A percentile compares a stretch with the other conserved stretches of the same genome.
These are phyloP conservation scores for Papilio protenor DNA, from an alignment of 2,888 invertebrate genomes.

Conservation along the genomic window DNA sequence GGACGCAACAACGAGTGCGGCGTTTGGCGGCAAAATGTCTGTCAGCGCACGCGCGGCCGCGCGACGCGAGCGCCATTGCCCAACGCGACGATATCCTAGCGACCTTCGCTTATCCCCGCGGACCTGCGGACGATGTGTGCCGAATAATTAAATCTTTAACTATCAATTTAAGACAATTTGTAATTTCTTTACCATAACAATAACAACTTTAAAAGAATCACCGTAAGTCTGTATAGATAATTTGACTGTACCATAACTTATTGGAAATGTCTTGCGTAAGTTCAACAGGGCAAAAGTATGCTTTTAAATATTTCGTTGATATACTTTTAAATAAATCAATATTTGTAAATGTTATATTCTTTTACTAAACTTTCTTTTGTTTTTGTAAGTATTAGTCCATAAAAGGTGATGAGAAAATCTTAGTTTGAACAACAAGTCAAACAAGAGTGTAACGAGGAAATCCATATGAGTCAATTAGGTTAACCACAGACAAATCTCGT, in stretches of 20 bases:
- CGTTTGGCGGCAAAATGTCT: constrained; percentile 78
- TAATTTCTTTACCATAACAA: background rate
- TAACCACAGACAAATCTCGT: constrained; percentile 13
- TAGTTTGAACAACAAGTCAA: constrained; percentile 7
- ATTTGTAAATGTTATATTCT: background rate
- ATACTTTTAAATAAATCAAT: background rate
- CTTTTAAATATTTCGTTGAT: background rate
- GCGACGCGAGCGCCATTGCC: constrained; percentile 72
- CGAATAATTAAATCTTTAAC: constrained; percentile 35
- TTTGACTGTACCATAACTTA: background rate
- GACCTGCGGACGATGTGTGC: constrained; percentile 47
- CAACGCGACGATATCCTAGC: constrained; percentile 63
- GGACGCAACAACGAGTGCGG: constrained; percentile 58
- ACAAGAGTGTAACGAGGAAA: constrained; percentile 19
- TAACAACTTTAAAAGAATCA: background rate
- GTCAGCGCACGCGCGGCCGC: constrained; percentile 70
- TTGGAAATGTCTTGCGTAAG: background rate
- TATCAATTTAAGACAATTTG: constrained; percentile 23
- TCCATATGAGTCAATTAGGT: constrained; percentile 15
- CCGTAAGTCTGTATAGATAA: background rate
- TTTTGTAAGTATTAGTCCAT: background rate
- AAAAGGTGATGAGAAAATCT: constrained; percentile 11
- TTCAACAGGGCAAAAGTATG: background rate
- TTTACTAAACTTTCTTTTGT: background rate
- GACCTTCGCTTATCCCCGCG: constrained; percentile 60